Percentiles rank a stretch among this genome's conserved stretches.
These are phyloP conservation scores for Epinephelus coioides DNA, from an alignment of 2,797 vertebrate genomes.

Conservation along the genomic window DNA sequence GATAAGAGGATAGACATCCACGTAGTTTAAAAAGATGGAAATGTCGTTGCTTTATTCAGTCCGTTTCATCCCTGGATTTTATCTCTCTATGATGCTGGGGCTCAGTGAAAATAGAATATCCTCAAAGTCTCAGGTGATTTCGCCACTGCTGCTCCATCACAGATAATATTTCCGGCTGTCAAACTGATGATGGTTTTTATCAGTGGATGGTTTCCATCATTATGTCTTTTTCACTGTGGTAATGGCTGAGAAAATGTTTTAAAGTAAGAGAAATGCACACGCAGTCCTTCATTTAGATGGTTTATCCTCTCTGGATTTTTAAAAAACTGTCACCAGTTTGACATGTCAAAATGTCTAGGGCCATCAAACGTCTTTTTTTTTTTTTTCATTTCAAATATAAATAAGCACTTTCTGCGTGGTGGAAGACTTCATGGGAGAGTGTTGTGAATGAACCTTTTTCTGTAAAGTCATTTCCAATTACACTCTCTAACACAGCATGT, in stretches of 20 bases:
- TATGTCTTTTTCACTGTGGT: slow-evolving; percentile 13
- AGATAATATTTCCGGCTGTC: slow-evolving; percentile 48
- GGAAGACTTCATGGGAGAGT: neutral
- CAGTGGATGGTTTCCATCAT: slow-evolving; percentile 32
- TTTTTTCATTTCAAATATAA: neutral
- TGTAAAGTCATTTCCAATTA: neutral
- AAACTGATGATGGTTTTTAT: slow-evolving; percentile 45
- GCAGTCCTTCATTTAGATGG: neutral
- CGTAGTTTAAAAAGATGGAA: slow-evolving; percentile 55
- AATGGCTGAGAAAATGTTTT: slow-evolving; percentile 24
- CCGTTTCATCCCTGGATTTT: slow-evolving; percentile 47
- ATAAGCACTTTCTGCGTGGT: neutral
- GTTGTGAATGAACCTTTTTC: neutral
- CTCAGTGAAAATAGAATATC: slow-evolving; percentile 50
- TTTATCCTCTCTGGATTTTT: slow-evolving; percentile 3
- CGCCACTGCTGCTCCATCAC: slow-evolving; percentile 33
- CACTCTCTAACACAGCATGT: slow-evolving; percentile 3
- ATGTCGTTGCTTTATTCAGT: slow-evolving; percentile 39
- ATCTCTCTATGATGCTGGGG: slow-evolving; percentile 34
- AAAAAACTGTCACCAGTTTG: slow-evolving; percentile 6
- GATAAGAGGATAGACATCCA: slow-evolving; percentile 37
- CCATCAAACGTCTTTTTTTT: neutral
- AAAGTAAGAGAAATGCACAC: slow-evolving; percentile 16
- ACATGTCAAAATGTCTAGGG: slow-evolving; percentile 11
- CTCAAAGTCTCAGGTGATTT: slow-evolving; percentile 53